These are phyloP conservation scores for Metacarcinus magister DNA, from an alignment of 2,888 invertebrate genomes.

Conservation along the genomic window DNA sequence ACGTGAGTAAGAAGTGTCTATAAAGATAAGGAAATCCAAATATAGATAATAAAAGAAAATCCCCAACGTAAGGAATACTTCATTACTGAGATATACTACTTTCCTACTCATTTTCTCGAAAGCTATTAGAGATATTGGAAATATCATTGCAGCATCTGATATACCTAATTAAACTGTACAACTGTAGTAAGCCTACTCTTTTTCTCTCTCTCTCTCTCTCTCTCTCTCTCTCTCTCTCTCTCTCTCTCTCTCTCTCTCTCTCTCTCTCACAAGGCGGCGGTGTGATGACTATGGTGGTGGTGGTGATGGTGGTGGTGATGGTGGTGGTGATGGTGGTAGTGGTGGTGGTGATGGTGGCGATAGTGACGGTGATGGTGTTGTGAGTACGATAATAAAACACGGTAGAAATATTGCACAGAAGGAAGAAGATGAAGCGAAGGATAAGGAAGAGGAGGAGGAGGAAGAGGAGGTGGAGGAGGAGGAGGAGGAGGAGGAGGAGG, in stretches of 20 bases:
- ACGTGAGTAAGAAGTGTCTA: no score
- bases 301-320: conserved; percentile 9
- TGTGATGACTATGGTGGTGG: neutral
- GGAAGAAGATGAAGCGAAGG: neutral
- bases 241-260: no score
- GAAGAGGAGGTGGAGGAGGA: no score
- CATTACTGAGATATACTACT: no score
- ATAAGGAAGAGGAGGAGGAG: neutral
- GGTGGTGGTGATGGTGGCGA: neutral
- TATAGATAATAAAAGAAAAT: no score
- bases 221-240: neutral
- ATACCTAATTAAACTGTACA: no score
- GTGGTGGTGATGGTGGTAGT: neutral
- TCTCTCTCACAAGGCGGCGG: no score
- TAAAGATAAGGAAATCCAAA: no score
- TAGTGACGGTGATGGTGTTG: neutral
- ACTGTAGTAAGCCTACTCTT: neutral
- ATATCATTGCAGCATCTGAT: no score
- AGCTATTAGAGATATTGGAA: no score
- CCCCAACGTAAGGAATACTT: no score
- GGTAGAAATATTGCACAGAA: neutral
- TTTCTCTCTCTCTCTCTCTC: neutral
- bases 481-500: neutral
- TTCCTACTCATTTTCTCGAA: no score
- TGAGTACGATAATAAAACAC: neutral